Base-by-base conservation (phyloP, 92 coral and sea anemone genomes). In the Zoanthus sansibaricus region DNA sequence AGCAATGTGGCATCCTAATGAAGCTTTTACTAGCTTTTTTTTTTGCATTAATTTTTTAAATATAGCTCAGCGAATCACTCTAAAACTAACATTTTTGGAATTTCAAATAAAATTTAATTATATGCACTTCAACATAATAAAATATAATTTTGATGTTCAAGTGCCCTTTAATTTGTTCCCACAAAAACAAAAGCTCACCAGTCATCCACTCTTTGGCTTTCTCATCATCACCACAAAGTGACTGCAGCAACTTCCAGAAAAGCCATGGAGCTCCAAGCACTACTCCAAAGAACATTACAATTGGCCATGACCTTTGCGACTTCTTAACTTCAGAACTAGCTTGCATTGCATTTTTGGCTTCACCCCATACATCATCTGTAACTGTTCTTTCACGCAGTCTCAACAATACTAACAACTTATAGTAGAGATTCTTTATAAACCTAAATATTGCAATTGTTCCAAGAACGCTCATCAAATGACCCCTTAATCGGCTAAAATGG, bases 261-360 rank as follows among this genome's bases (percentile, higher is more conserved):
- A 97, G 87, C 91, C 96, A 94, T 0, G 98, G 99, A 12, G 96
- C 92, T 3, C 99, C 99, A 75, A 97, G 86, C 9, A 97, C 99
- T 47, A 97, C 99, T 69, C 92, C 99, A 89, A 97, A 94, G 87
- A 97, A 97, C 91, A 97, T 86, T 72, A 97, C 88, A 83, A 97
- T 93, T 4, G 99, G 99, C 99, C 99, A 97, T 32, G 99, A 97
- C 78, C 91, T 92, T 56, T 92, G 89, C 6, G 73, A 21, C 88
- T 91, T 91, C 82, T 89, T 91, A 10, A 78, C 82, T 25, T 83
- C 89, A 9, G 91, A 51, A n/a, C 30, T 62, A 7, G 83, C 88
- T n/a, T 75, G 87, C 70, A 76, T 20, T 20, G 95, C 92, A 44
- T 77, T 86, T 51, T 91, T 82, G 9, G 78, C 83, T 70, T 94